Percentiles rank a stretch among this genome's conserved stretches.
Conservation (phyloP, 1,140 invertebrate species). For the Carposina sasakii region DNA sequence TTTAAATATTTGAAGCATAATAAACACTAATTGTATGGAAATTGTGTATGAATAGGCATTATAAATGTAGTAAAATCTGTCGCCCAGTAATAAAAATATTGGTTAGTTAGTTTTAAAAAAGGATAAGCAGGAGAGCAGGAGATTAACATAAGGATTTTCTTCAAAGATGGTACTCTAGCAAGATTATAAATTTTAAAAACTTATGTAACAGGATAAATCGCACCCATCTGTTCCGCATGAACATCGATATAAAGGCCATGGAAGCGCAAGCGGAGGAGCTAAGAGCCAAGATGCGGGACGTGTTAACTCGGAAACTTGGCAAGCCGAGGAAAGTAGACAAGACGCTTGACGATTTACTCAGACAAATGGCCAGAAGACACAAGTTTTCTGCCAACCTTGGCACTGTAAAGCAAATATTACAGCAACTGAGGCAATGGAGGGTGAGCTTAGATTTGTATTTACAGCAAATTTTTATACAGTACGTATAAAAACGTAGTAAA, state of each 20-base stretch:
- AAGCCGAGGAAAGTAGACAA: constrained; percentile 46
- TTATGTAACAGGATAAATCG: constrained; percentile 42
- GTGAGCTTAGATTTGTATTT: too few species aligned
- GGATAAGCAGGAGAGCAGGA: too few species aligned
- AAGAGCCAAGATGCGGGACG: constrained; percentile 50
- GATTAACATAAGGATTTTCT: too few species aligned
- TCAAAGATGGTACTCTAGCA: too few species aligned
- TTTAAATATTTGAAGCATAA: background rate
- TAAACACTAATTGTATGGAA: too few species aligned
- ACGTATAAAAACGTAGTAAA: too few species aligned
- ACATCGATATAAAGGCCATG: constrained; percentile 57
- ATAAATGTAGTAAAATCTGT: too few species aligned
- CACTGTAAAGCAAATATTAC: constrained; percentile 33
- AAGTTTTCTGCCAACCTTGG: constrained; percentile 41
- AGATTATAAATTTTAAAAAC: background rate
- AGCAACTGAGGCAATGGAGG: constrained; percentile 40
- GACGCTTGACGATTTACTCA: constrained; percentile 49
- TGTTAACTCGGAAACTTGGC: constrained; percentile 52
- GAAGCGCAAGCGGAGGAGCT: constrained; percentile 38
- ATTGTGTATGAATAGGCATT: too few species aligned
- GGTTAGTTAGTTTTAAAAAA: too few species aligned
- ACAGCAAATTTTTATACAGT: too few species aligned
- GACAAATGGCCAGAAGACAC: constrained; percentile 52
- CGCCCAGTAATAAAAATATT: too few species aligned
- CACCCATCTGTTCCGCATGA: constrained; percentile 61